These are phyloP conservation scores for Vicugna pacos DNA, from an alignment of 2,113 vertebrate genomes.

Conservation along the genomic window DNA sequence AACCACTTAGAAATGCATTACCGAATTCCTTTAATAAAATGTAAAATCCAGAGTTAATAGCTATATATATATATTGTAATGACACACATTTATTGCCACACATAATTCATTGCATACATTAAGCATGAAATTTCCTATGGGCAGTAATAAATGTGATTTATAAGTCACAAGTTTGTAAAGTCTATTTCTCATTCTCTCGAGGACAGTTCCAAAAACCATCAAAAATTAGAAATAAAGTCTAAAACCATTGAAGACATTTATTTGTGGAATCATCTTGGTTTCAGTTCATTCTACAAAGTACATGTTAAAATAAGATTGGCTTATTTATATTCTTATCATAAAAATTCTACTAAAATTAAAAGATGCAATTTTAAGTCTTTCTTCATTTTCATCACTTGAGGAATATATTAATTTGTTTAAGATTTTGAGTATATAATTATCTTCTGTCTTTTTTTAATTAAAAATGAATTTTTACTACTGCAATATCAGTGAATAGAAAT, in stretches of 20 bases:
- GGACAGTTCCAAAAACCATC: conserved; percentile 44
- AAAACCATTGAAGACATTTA: conserved; percentile 35
- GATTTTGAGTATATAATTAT: conserved; percentile 4
- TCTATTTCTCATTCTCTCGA: conserved; percentile 67
- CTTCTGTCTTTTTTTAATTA: conserved; percentile 18
- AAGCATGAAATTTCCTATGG: conserved; percentile 64
- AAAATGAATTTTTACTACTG: background rate
- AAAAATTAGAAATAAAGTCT: conserved; percentile 45
- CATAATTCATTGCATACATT: conserved; percentile 77
- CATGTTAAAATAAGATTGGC: conserved; percentile 27
- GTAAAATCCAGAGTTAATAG: conserved; percentile 72
- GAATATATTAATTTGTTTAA: background rate
- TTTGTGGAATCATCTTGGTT: conserved; percentile 59
- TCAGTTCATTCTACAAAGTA: conserved; percentile 27
- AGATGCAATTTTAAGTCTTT: conserved; percentile 14
- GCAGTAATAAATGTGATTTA: conserved; percentile 78
- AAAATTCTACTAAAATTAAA: conserved; percentile 13
- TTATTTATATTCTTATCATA: background rate
- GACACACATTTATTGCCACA: conserved; percentile 72
- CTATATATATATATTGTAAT: conserved; percentile 73
- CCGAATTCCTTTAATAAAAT: conserved; percentile 78
- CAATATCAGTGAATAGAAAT: background rate
- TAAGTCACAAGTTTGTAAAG: conserved; percentile 61
- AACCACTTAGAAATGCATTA: conserved; percentile 75
- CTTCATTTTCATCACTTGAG: conserved; percentile 9